Evolutionary conservation across 2,797 vertebrate species (phyloP), one percentile per base, ranked within the genome.

Genomic region (Lepilemur ruficaudatus): DNA sequence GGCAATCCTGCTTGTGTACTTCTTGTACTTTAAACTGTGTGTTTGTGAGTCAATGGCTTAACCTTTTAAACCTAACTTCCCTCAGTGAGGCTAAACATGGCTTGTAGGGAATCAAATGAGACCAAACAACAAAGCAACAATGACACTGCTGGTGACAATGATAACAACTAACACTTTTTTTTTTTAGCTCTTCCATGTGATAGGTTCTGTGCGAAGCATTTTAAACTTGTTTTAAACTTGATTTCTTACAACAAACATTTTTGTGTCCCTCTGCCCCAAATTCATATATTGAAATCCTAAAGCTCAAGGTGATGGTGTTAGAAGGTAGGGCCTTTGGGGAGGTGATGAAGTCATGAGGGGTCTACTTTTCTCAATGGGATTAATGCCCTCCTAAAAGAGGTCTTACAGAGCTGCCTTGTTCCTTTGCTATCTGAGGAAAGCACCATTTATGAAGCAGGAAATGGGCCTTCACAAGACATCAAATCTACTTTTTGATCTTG

Each of bases 51-150:
- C 38, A 73, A 43, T 10, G 41, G 15, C 72, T 91, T 87, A 94
- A 80, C 41, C 11, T 86, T 78, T 84, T 84, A 48, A 73, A 7
- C 50, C 15, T 57, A 55, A 61, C 9, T 95, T 75, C 18, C 23
- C 32, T 75, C 43, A n/a, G 5, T 50, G 18, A 97, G 67, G 52
- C 55, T 92, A 92, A 69, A 48, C 11, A 63, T 50, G 48, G 20
- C 9, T 78, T 81, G 4, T 17, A 81, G 55, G 14, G 20, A 92
- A 35, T 91, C 76, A 81, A 83, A 76, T 83, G 67, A 78, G 78
- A 92, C 30, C 41, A 61, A 81, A 81, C n/a, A 85, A 93, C 41
- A 88, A 63, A 85, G 28, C 59, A 87, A 70, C 65, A 79, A 94
- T 46, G 38, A 30, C 43, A 17, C 25, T 52, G 22, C n/a, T 28